Conservation (phyloP, 1,140 invertebrate genomes). For the Penaeus indicus region DNA sequence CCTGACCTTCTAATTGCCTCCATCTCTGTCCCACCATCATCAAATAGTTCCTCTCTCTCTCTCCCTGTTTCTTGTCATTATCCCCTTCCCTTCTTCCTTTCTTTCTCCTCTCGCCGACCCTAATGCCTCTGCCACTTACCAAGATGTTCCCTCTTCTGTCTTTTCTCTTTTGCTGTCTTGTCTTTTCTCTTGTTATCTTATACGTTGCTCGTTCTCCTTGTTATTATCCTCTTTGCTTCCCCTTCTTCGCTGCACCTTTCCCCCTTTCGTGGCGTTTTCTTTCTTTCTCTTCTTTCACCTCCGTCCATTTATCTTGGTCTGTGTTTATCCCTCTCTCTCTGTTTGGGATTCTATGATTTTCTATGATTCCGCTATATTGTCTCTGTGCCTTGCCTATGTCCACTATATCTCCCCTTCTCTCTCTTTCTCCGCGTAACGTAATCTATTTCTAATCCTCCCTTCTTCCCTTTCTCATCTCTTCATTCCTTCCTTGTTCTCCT, state of each 20-base stretch:
- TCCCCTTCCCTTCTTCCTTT: background rate
- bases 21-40: too few relatives aligned
- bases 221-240: background rate
- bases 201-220: too few relatives aligned
- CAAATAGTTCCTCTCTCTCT: background rate
- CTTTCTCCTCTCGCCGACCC: conserved; percentile 2
- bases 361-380: too few relatives aligned
- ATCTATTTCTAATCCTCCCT: too few relatives aligned
- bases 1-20: too few relatives aligned
- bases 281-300: background rate
- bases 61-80: conserved; percentile 12
- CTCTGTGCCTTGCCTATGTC: too few relatives aligned
- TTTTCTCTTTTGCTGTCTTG: background rate
- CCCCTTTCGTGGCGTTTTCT: background rate
- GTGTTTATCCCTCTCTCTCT: background rate
- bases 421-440: too few relatives aligned
- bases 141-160: background rate
- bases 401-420: too few relatives aligned
- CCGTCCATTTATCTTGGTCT: background rate
- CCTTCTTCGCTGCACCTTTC: background rate
- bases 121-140: conserved; percentile 1
- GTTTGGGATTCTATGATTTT: too few relatives aligned
- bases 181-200: too few relatives aligned
- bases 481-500: too few relatives aligned
- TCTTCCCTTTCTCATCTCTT: too few relatives aligned